Percentiles rank a stretch among this genome's conserved stretches.
These are phyloP conservation scores for Lepilemur ruficaudatus DNA, from an alignment of 2,797 vertebrate genomes.

Conservation along the genomic window DNA sequence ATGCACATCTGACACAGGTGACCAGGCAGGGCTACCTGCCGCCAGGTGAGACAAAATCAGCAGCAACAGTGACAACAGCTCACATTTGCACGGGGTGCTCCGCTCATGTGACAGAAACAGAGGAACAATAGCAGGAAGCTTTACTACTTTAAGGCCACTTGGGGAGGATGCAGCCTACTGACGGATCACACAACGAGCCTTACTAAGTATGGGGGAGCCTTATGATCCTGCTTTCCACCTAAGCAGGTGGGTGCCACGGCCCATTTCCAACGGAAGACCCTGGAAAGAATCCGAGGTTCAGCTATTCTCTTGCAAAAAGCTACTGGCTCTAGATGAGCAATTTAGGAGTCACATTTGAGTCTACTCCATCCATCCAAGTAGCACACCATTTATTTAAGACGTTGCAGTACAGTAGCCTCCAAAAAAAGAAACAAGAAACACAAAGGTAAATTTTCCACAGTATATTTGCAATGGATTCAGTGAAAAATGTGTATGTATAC, in stretches of 20 bases:
- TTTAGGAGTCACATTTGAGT: neutral
- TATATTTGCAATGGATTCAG: neutral
- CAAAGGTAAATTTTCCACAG: neutral
- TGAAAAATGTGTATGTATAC: neutral
- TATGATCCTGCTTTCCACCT: neutral
- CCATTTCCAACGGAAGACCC: neutral
- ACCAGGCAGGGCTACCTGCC: neutral
- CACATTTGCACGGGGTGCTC: accelerated
- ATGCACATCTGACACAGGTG: accelerated
- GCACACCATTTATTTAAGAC: neutral
- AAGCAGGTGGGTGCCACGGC: neutral
- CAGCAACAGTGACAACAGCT: accelerated
- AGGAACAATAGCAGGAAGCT: accelerated
- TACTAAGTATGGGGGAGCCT: neutral
- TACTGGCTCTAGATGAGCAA: no score
- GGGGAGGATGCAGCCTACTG: accelerated
- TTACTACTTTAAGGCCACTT: neutral
- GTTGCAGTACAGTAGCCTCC: accelerated
- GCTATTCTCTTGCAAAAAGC: neutral
- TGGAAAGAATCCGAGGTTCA: neutral
- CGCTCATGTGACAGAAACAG: neutral
- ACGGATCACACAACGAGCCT: neutral
- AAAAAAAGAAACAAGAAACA: neutral
- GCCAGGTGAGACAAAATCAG: accelerated
- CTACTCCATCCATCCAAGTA: neutral